These are phyloP conservation scores for Pterostichus niger DNA, from an alignment of 2,888 invertebrate species.

Conservation along the genomic window DNA sequence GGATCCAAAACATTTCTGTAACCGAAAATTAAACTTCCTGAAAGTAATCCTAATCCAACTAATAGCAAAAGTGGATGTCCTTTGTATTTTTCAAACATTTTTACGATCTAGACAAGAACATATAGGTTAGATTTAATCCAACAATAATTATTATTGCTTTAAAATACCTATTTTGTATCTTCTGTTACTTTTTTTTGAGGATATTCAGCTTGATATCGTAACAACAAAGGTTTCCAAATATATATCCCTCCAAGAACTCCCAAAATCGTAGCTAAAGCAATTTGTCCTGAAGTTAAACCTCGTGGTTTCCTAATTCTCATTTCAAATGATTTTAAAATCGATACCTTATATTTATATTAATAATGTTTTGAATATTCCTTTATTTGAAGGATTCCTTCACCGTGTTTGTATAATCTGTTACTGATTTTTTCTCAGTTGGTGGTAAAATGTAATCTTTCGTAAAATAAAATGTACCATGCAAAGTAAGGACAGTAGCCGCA, in stretches of 20 bases:
- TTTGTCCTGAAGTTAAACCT: conserved; percentile 72
- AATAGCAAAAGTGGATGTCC: conserved; percentile 52
- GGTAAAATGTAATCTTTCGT: conserved; percentile 69
- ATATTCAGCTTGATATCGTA: conserved; percentile 66
- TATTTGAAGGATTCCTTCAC: conserved; percentile 35
- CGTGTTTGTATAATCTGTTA: conserved; percentile 37
- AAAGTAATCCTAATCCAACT: conserved; percentile 15
- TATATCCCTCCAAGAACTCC: conserved; percentile 75
- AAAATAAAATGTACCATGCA: conserved; percentile 70
- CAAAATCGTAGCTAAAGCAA: conserved; percentile 72
- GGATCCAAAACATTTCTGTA: conserved; percentile 39
- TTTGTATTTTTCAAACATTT: conserved; percentile 45
- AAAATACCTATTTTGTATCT: conserved; percentile 46
- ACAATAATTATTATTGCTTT: neutral
- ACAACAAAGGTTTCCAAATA: conserved; percentile 76
- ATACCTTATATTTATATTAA: neutral
- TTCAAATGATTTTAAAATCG: conserved; percentile 58
- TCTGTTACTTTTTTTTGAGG: conserved; percentile 61
- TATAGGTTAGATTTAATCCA: conserved; percentile 11
- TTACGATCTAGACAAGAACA: conserved; percentile 11
- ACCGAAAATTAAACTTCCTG: conserved; percentile 42
- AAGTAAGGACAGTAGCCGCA: conserved; percentile 69
- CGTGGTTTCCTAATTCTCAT: conserved; percentile 73
- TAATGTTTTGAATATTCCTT: neutral
- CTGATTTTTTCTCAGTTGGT: conserved; percentile 57